Evolutionary conservation across 1,140 invertebrate species (phyloP).

Genomic region (Drosophila grimshawi): DNA sequence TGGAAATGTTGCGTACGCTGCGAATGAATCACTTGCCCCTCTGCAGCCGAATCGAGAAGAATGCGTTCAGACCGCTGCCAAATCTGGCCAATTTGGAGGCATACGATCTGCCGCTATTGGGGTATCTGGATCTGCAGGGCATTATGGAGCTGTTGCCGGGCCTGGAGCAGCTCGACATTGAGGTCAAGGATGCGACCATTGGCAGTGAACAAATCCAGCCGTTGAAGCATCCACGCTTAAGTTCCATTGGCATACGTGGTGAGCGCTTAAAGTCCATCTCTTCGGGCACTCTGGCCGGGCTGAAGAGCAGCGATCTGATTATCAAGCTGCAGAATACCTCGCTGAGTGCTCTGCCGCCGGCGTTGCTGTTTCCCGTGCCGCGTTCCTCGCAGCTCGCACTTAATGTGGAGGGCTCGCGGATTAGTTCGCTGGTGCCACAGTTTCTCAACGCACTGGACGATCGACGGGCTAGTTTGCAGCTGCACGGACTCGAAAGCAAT

Average conservation of each 20-base stretch:
- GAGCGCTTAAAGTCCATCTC: constrained; percentile 90
- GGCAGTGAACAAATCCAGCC: constrained; percentile 93
- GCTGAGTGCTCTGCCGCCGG: constrained; percentile 90
- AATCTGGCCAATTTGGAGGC: constrained; percentile 90
- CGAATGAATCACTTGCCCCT: constrained; percentile 89
- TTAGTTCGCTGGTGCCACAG: constrained; percentile 90
- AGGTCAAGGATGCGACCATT: constrained; percentile 93
- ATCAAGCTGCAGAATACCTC: constrained; percentile 92
- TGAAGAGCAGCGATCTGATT: constrained; percentile 89
- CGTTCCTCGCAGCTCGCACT: constrained; percentile 92
- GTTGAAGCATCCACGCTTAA: constrained; percentile 91
- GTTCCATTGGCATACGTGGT: constrained; percentile 90
- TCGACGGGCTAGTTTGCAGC: constrained; percentile 89
- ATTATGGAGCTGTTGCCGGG: constrained; percentile 89
- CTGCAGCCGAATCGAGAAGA: constrained; percentile 92
- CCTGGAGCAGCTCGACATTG: constrained; percentile 91
- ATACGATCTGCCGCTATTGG: constrained; percentile 90
- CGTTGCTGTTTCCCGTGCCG: constrained; percentile 94
- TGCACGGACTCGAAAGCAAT: constrained; percentile 90
- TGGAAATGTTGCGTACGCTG: constrained; percentile 88
- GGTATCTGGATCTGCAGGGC: constrained; percentile 93
- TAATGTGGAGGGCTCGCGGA: constrained; percentile 91
- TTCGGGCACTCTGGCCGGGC: constrained; percentile 92
- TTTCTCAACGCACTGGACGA: constrained; percentile 92
- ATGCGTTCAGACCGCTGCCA: constrained; percentile 89